phyloP scores from a whole-genome alignment of 2,888 invertebrate species.

The Subacronicta megacephala region DNA sequence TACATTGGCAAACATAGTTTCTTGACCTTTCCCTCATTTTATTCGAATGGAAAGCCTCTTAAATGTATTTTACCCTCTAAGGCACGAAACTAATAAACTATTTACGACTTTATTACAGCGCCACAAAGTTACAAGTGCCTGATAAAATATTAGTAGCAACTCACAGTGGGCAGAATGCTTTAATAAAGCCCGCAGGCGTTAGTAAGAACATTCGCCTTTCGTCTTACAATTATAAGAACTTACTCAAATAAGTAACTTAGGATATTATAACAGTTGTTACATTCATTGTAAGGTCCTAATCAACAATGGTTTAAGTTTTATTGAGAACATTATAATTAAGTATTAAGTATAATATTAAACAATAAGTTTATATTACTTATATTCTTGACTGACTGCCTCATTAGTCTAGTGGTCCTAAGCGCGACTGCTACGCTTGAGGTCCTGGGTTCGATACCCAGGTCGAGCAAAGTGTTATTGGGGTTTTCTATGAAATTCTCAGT shows the following conservation, averaged over 20 bases:
- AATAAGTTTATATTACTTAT: background rate
- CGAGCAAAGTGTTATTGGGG: too few species aligned
- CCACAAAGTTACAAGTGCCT: constrained; percentile 34
- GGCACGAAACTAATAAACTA: constrained; percentile 12
- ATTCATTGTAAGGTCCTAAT: background rate
- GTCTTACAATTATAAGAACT: constrained; percentile 4
- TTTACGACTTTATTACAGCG: constrained; percentile 1
- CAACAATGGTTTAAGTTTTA: background rate
- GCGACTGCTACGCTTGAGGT: too few species aligned
- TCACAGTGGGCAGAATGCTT: constrained; percentile 18
- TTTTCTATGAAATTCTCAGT: too few species aligned
- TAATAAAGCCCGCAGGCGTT: constrained; percentile 43
- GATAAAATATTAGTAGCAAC: constrained; percentile 43
- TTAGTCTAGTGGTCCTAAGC: too few species aligned
- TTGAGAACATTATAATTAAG: constrained; percentile 1
- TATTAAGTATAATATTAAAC: too few species aligned
- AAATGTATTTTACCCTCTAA: background rate
- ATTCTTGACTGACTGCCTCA: too few species aligned
- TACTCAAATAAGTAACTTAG: constrained; percentile 2
- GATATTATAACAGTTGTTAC: background rate
- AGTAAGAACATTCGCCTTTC: constrained; percentile 1
- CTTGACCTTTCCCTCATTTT: background rate
- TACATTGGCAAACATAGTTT: too few species aligned
- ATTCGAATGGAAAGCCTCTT: background rate
- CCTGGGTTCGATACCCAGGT: too few species aligned